Percentiles rank a stretch among this genome's conserved stretches.
Conservation (phyloP, 2,888 invertebrate species). For the Pteria penguin region DNA sequence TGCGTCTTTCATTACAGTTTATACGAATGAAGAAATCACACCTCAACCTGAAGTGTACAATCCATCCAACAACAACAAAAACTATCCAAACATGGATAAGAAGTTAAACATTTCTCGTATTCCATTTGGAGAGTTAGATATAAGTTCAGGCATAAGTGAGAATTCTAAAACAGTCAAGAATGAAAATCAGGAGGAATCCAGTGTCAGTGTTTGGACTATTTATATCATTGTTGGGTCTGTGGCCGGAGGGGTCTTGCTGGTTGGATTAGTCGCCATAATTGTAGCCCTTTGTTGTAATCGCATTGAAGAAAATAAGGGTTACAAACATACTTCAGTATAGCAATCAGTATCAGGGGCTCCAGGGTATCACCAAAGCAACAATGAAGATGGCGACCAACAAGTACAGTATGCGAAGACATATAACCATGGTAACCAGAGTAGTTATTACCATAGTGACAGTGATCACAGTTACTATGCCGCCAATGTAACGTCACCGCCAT, state of each 20-base stretch:
- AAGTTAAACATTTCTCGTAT: too few species aligned
- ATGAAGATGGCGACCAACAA: background rate
- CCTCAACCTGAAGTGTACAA: too few species aligned
- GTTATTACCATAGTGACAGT: background rate
- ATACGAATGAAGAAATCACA: too few species aligned
- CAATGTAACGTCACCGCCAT: background rate
- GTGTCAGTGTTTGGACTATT: slow-evolving; percentile 69
- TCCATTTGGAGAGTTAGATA: background rate
- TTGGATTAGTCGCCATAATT: slow-evolving; percentile 71
- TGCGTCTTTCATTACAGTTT: too few species aligned
- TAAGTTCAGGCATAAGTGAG: background rate
- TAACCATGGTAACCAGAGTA: background rate
- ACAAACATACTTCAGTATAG: slow-evolving; percentile 72
- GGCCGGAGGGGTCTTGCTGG: slow-evolving; percentile 68
- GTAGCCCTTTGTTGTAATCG: slow-evolving; percentile 70
- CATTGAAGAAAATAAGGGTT: slow-evolving; percentile 61
- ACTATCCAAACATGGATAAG: too few species aligned
- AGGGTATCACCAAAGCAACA: background rate
- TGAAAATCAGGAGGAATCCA: slow-evolving; percentile 28
- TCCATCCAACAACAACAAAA: too few species aligned
- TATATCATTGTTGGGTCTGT: slow-evolving; percentile 74
- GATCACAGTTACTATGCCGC: background rate
- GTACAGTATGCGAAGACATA: background rate
- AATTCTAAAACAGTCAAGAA: background rate
- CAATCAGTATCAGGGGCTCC: background rate